phyloP scores from a whole-genome alignment of 2,113 vertebrate species.

The Sander vitreus region DNA sequence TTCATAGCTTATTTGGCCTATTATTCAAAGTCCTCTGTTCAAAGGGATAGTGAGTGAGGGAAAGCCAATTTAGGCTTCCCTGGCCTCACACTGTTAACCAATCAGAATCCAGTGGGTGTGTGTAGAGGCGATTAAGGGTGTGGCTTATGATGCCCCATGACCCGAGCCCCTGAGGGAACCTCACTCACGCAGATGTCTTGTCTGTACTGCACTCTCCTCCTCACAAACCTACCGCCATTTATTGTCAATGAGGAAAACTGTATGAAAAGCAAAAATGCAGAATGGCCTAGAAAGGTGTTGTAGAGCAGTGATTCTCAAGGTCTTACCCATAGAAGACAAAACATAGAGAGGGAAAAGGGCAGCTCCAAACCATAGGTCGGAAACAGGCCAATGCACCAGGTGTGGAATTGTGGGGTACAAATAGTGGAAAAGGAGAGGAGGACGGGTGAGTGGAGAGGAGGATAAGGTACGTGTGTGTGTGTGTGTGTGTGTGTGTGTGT shows the following conservation, averaged over 20 bases:
- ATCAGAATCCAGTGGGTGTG: slow-evolving; percentile 67
- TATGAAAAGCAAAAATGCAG: slow-evolving; percentile 51
- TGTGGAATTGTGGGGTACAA: slow-evolving; percentile 63
- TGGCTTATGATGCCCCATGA: slow-evolving; percentile 73
- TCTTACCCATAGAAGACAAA: slow-evolving; percentile 32
- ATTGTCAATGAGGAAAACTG: slow-evolving; percentile 42
- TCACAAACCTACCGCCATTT: slow-evolving; percentile 40
- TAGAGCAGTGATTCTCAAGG: slow-evolving; percentile 46
- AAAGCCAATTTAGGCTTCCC: slow-evolving; percentile 48
- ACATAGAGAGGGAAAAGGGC: slow-evolving; percentile 37
- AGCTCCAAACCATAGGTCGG: slow-evolving; percentile 45
- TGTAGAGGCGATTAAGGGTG: slow-evolving; percentile 49
- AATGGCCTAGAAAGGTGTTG: slow-evolving; percentile 39
- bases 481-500: slow-evolving; percentile 52
- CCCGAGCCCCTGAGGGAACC: slow-evolving; percentile 65
- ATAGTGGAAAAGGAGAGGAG: slow-evolving; percentile 51
- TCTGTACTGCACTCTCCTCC: slow-evolving; percentile 44
- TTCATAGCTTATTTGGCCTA: slow-evolving; percentile 32
- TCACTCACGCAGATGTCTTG: slow-evolving; percentile 61
- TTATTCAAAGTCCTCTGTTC: slow-evolving; percentile 46
- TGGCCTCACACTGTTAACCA: slow-evolving; percentile 59
- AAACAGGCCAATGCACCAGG: slow-evolving; percentile 55
- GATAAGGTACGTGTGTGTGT: slow-evolving; percentile 49
- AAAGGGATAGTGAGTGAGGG: slow-evolving; percentile 27
- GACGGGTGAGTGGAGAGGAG: slow-evolving; percentile 60